Evolutionary conservation across 1,140 invertebrate genomes (phyloP), one percentile per base, ranked within the genome.

Genomic region (Drosophila ohnishii): DNA sequence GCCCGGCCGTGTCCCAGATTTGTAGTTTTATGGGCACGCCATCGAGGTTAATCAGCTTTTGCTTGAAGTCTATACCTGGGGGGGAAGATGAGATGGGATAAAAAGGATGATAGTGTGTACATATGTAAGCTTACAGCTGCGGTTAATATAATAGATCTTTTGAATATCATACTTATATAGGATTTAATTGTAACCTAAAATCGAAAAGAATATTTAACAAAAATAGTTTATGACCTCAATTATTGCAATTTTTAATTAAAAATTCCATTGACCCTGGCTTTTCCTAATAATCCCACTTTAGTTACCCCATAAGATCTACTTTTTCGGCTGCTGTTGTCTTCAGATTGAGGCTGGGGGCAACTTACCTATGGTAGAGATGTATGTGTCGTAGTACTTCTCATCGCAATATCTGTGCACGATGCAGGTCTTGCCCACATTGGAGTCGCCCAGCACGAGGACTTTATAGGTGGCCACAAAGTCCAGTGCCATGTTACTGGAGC

Each of bases 361-460:
- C 95, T 95, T 92, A 97, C 97, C 96, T 93, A 98, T 97, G 59
- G 97, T 98, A 9, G 96, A 97, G 92, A 97, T 97, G 92, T 97
- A 97, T 69, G 96, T 97, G 90, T 97, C 96, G 92, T 97, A 97
- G 92, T 97, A 98, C 80, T 96, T 94, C 92, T 97, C 96, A 90
- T 97, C 96, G 90, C 96, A 97, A 91, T 97, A 98, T 92, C 96
- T 94, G 92, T 97, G 96, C 53, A 97, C 96, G 75, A 98, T 96
- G 92, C 97, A 98, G 30, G 97, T 97, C 93, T 98, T 98, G 11
- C 97, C 97, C 56, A 98, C 97, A 92, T 97, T 97, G 5, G 96
- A 97, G 93, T 98, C 97, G 53, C 97, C 97, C 72, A 98, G 93
- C 82, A 98, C 96, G 63, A 97, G 92, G 53, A 98, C 94, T 93